Conservation (phyloP, 2,888 invertebrate genomes). For the Anaspis maculata region DNA sequence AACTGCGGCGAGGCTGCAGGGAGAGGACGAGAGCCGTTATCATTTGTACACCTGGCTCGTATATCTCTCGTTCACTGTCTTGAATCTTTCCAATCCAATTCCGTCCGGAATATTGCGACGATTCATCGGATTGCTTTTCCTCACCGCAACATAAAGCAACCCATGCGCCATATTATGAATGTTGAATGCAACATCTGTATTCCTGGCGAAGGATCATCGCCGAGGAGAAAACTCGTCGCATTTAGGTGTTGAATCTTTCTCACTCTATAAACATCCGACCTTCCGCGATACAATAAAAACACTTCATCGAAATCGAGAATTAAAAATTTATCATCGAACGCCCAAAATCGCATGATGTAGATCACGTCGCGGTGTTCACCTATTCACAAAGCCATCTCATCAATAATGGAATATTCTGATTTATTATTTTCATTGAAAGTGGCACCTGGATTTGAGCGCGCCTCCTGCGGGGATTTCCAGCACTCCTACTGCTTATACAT, state of each 20-base stretch:
- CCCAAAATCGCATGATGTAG: conserved; percentile 19
- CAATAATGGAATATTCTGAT: conserved; percentile 5
- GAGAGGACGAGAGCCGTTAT: conserved; percentile 7
- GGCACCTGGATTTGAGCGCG: not conserved
- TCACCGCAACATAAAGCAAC: conserved; percentile 37
- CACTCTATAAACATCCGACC: conserved; percentile 29
- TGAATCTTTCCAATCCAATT: conserved; percentile 39
- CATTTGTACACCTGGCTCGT: conserved; percentile 32
- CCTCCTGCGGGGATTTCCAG: not conserved
- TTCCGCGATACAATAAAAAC: conserved; percentile 28
- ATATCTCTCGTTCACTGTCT: conserved; percentile 26
- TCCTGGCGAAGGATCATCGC: conserved; percentile 25
- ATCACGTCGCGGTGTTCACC: conserved; percentile 20
- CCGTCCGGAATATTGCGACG: conserved; percentile 36
- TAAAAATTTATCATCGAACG: conserved; percentile 32
- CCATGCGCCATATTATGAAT: conserved; percentile 39
- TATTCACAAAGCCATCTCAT: conserved; percentile 7
- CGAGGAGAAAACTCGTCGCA: conserved; percentile 26
- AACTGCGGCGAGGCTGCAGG: no score
- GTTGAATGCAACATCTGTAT: conserved; percentile 42
- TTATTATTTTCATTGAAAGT: conserved; percentile 4
- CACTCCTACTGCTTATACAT: conserved; percentile 2
- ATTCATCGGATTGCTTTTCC: conserved; percentile 39
- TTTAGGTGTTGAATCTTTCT: conserved; percentile 30
- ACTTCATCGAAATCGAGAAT: conserved; percentile 28